Evolutionary conservation across 2,888 invertebrate genomes (phyloP).

Genomic region (Heliconius hortense): DNA sequence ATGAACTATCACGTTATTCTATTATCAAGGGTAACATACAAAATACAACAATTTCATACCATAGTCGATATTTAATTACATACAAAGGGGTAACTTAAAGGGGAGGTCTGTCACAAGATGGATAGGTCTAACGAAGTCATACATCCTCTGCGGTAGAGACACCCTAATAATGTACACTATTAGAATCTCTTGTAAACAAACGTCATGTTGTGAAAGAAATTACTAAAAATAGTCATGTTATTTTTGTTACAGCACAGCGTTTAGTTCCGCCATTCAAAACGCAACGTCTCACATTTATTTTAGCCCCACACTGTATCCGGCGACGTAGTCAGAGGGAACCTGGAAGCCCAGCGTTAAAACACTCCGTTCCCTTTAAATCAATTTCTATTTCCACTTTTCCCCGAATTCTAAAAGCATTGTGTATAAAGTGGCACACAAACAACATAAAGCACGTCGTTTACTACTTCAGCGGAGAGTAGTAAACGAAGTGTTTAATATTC

Average conservation of each 20-base stretch:
- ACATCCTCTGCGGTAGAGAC: slow-evolving; percentile 20
- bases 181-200: slow-evolving; percentile 14
- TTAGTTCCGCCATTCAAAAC: neutral
- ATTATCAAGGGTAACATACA: neutral
- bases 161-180: slow-evolving; percentile 24
- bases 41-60: slow-evolving; percentile 10
- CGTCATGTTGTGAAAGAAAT: neutral
- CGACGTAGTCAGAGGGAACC: no score
- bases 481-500: no score
- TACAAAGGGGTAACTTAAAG: slow-evolving; percentile 19
- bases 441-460: no score
- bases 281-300: no score
- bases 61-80: slow-evolving; percentile 25
- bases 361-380: no score
- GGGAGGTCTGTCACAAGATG: slow-evolving; percentile 26
- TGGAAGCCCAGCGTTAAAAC: no score
- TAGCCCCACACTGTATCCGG: no score
- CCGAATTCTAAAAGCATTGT: no score
- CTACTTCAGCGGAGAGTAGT: no score
- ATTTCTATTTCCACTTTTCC: no score
- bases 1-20: neutral
- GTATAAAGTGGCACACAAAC: no score
- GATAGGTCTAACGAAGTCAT: slow-evolving; percentile 19
- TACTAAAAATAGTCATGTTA: neutral
- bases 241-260: neutral